phyloP scores from a whole-genome alignment of 1,140 invertebrate species.

The Penaeus vannamei region DNA sequence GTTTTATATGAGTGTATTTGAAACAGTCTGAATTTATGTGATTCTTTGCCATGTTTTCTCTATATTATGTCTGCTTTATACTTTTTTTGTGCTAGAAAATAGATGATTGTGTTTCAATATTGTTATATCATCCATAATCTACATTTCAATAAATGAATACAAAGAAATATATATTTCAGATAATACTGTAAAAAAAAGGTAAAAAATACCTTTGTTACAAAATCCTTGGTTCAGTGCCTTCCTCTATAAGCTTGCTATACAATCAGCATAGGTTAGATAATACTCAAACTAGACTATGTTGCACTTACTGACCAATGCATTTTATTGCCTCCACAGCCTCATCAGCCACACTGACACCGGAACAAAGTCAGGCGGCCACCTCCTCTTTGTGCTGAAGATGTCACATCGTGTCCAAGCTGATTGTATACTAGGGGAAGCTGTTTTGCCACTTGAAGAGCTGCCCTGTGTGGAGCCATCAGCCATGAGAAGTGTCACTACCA shows the following conservation, averaged over 20 bases:
- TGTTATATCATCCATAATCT: background rate
- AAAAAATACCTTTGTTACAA: too few species aligned
- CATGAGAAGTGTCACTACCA: background rate
- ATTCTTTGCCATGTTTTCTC: too few species aligned
- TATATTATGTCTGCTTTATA: background rate
- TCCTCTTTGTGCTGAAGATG: conserved; percentile 42
- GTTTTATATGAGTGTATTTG: too few species aligned
- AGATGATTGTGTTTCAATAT: background rate
- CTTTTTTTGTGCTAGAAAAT: background rate
- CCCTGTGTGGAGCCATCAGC: conserved; percentile 2
- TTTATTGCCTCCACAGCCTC: background rate
- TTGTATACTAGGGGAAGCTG: conserved; percentile 22
- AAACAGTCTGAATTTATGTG: too few species aligned
- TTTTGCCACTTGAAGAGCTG: conserved; percentile 38
- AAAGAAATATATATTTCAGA: too few species aligned
- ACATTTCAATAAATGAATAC: too few species aligned
- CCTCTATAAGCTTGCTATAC: too few species aligned
- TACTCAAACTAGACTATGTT: too few species aligned
- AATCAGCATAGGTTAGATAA: too few species aligned
- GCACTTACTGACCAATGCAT: too few species aligned
- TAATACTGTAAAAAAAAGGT: too few species aligned
- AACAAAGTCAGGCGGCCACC: conserved; percentile 16
- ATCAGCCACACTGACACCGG: conserved; percentile 33
- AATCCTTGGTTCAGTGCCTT: too few species aligned
- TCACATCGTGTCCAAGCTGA: conserved; percentile 18